Evolutionary conservation across 2,797 vertebrate species (phyloP), one percentile per base, ranked within the genome.

Genomic region (Sebastes matsubarae): DNA sequence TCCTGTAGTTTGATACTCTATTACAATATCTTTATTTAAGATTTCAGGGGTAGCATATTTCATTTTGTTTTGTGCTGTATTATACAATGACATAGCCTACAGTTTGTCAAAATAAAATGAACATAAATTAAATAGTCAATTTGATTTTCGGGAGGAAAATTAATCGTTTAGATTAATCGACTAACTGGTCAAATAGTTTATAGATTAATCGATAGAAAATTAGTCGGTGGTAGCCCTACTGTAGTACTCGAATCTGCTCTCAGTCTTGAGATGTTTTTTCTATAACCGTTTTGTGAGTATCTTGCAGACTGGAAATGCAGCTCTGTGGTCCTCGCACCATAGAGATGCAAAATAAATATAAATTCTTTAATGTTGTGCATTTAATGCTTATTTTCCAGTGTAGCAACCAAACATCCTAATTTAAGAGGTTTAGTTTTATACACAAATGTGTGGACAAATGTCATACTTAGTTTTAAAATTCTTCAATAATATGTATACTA

Each of bases 121-220:
- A 18, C 13, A 46, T 18, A 46, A 46, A 18, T 46, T 18, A 46
- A 46, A 46, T 8, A 18, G 0, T 46, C 14, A 46, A 18, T 46
- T 46, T 46, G 42, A 46, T 46, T 0, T 18, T 46, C 1, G 1
- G 42, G 16, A 46, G 16, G 42, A 46, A 46, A 46, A 46, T 46
- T 8, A 46, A 46, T 46, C 3, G 0, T 46, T 46, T 46, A 8
- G 42, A 46, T 16, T 16, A 46, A 46, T 46, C 7, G 16, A 46
- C 42, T 18, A 46, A 42, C 0, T 42, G 0, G 16, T 18, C 0
- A 46, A 18, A 46, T 46, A 46, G 42, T 46, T 18, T 0, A 46
- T 46, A 8, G 42, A 46, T 46, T 46, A 46, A 46, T 46, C 42
- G 0, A 46, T 20, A 46, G 42, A 46, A 46, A 46, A 46, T 46